Conservation (phyloP, 2,888 invertebrate genomes). For the Rhagonycha fulva region DNA sequence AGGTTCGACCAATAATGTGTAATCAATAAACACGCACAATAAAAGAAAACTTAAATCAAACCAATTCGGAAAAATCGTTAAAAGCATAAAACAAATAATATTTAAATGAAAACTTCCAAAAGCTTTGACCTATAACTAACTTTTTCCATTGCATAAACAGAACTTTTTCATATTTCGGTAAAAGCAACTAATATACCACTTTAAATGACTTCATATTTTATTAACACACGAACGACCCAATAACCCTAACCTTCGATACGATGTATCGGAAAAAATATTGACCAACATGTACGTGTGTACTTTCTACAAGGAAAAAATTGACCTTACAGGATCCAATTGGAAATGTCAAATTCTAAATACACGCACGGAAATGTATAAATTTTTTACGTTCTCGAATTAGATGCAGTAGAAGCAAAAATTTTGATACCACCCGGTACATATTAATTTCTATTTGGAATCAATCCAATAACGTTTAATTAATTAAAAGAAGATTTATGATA, state of each 20-base stretch:
- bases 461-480: background rate
- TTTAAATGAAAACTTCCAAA: background rate
- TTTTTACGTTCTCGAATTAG: background rate
- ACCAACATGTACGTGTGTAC: background rate
- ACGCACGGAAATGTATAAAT: background rate
- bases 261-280: background rate
- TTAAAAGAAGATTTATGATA: background rate
- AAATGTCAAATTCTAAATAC: background rate
- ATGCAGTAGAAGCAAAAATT: no score
- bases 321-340: background rate
- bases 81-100: background rate
- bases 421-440: background rate
- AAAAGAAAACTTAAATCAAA: background rate
- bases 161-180: background rate
- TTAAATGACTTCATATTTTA: background rate
- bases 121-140: background rate
- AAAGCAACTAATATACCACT: background rate
- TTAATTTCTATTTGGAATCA: background rate
- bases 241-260: background rate
- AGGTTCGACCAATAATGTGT: background rate
- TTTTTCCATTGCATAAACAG: background rate
- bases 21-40: background rate
- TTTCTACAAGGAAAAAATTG: background rate
- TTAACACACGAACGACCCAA: background rate
- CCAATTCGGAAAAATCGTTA: background rate